These are phyloP conservation scores for Brachypterus glaber DNA, from an alignment of 2,888 invertebrate genomes.

Conservation along the genomic window DNA sequence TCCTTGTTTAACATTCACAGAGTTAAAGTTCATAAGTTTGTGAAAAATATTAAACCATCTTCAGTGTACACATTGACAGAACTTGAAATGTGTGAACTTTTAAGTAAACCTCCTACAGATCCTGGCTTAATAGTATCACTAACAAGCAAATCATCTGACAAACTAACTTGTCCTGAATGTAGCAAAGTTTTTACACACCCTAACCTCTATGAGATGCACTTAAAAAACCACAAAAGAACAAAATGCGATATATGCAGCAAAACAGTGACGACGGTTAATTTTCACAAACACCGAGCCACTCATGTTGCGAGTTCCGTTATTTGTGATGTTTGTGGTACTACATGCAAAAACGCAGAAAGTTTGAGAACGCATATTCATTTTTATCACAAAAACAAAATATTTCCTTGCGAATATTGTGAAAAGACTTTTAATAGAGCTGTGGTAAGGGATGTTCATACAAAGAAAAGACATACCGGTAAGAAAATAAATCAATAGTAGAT, in stretches of 20 bases:
- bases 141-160: too few relatives aligned
- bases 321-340: constrained; percentile 32
- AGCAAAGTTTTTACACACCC: constrained; percentile 12
- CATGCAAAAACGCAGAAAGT: constrained; percentile 28
- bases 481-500: too few relatives aligned
- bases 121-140: too few relatives aligned
- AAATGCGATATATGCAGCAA: constrained; percentile 30
- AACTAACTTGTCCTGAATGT: constrained; percentile 16
- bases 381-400: not conserved
- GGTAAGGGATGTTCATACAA: constrained; percentile 3
- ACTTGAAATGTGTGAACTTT: too few relatives aligned
- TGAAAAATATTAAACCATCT: too few relatives aligned
- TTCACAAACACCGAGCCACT: constrained; percentile 28
- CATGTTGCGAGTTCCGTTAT: constrained; percentile 28
- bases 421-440: not conserved
- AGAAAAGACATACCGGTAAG: constrained; percentile 23
- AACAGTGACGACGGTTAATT: constrained; percentile 27
- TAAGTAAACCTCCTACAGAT: too few relatives aligned
- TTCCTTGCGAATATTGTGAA: not conserved
- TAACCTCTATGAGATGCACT: constrained; percentile 20
- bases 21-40: constrained; percentile 3
- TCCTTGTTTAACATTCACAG: constrained; percentile 11
- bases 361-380: not conserved
- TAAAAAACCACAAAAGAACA: constrained; percentile 28
- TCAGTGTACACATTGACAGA: too few relatives aligned